Base-by-base conservation (phyloP, 1,140 invertebrate species). In the Drosophila setifemur region DNA sequence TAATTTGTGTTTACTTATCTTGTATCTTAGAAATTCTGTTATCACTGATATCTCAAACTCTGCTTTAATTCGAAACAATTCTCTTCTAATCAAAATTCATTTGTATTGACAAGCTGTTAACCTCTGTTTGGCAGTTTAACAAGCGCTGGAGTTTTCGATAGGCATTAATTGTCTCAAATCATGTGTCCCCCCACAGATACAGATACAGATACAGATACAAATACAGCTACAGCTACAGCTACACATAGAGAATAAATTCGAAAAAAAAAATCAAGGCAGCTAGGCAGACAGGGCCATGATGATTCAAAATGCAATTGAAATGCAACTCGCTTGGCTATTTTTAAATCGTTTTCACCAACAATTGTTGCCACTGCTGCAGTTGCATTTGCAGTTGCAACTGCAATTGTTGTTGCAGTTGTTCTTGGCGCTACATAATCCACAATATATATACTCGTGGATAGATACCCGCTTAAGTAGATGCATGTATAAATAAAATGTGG, bases 401-500 rank as follows among this genome's bases (percentile, higher is more conserved):
- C 31, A 37, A 6, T 54, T 64, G 35, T 6, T 21, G 26, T 6
- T 28, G 53, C 48, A 47, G 26, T 68, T 68, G 49, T 50, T 66
- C 47, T 58, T 58, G 57, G n/a, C 19, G 35, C 25, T 35, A 37
- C 55, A 72, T 53, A 63, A 28, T 55, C 42, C 57, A 11, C 60
- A 57, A 39, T 31, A 31, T 9, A 52, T 11, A 40, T 9, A 42
- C 16, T 12, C 6, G 9, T 5, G 8, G 19, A 33, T 1, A 61
- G 8, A 35, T 28, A 21, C 7, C 14, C 42, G n/a, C 2, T 28
- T 18, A 31, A 2, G 19, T 25, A 57, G 42, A 52, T 31, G 33
- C 55, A 67, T 52, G 54, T 79, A 69, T 76, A 86, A 81, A 86
- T 86, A 86, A 86, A 76, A 86, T 86, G 81, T 86, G 75, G 81